Conservation (phyloP, 2,113 vertebrate genomes). For the Myotis brandtii region DNA sequence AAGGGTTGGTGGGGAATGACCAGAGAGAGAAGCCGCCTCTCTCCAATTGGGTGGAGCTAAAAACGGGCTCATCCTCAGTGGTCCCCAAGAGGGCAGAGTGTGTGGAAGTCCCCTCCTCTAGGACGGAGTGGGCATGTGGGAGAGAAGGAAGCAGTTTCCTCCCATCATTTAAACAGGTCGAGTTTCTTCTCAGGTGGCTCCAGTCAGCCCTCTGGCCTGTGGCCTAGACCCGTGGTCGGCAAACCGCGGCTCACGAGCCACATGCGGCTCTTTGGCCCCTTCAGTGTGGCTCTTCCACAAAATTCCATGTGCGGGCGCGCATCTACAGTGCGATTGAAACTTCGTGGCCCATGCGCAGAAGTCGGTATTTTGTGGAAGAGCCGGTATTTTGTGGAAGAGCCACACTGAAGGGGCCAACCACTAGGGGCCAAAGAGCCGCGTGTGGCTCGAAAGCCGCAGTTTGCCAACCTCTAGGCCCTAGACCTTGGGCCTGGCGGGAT, state of each 20-base stretch:
- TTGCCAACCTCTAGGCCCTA: no score
- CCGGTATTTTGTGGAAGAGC: no score
- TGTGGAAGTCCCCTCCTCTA: not conserved
- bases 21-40: not conserved
- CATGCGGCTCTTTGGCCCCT: no score
- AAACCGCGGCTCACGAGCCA: no score
- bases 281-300: no score
- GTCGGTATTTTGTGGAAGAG: no score
- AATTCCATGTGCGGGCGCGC: no score
- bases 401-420: no score
- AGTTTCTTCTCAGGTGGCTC: not conserved
- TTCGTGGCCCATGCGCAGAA: no score
- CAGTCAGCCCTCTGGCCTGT: not conserved
- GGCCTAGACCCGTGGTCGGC: not conserved
- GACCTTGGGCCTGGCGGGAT: not conserved
- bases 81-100: not conserved
- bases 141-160: not conserved
- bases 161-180: not conserved
- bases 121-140: accelerated
- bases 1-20: not conserved
- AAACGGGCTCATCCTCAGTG: not conserved
- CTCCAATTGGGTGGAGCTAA: not conserved
- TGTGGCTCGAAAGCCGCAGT: no score
- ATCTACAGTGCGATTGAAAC: no score
- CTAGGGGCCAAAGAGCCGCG: no score